phyloP scores from a whole-genome alignment of 2,113 vertebrate species.

The Vidua macroura region DNA sequence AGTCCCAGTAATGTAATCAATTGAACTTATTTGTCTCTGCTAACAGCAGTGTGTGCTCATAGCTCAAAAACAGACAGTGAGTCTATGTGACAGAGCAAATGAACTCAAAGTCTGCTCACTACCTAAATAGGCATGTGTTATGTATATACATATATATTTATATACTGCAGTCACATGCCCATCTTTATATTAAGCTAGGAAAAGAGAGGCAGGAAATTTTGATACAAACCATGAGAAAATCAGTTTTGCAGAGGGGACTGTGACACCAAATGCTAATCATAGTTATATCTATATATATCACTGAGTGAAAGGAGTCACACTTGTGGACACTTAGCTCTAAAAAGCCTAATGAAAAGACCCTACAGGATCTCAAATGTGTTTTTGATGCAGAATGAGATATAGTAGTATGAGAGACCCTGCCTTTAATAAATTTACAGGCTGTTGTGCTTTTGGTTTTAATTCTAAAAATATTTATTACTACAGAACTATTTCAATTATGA shows the following conservation, averaged over 20 bases:
- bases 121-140: neutral
- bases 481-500: neutral
- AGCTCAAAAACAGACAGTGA: neutral
- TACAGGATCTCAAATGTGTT: neutral
- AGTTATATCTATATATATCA: neutral
- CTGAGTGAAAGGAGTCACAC: neutral
- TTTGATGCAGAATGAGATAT: neutral
- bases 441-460: neutral
- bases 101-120: neutral
- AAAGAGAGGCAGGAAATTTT: neutral
- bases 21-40: neutral
- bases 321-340: neutral
- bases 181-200: neutral
- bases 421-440: neutral
- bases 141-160: neutral
- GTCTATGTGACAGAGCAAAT: neutral
- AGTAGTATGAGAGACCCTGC: neutral
- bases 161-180: rapidly evolving
- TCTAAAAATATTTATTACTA: neutral
- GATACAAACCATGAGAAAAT: neutral
- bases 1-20: neutral
- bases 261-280: neutral
- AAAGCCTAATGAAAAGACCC: neutral
- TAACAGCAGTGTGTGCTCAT: neutral
- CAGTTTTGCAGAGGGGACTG: neutral